Evolutionary conservation across 2,113 vertebrate genomes (phyloP), one percentile per base, ranked within the genome.

Genomic region (Eretmochelys imbricata): DNA sequence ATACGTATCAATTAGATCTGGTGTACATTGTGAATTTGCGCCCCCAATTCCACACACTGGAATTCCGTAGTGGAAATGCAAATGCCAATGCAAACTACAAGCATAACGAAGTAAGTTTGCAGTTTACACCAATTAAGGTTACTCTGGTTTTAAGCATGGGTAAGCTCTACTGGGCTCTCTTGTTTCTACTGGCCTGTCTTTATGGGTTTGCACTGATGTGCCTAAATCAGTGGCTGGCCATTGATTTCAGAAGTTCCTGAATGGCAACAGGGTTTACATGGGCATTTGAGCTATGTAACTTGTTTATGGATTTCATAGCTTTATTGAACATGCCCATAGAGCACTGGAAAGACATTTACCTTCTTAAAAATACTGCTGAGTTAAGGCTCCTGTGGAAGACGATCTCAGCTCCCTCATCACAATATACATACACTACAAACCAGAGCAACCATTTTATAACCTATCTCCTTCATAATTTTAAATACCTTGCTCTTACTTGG

Each of bases 281-380:
- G 11, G 5, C 27, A 88, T 42, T 94, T 94, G 27, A 93, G 72
- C 65, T 92, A 4, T 93, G 81, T 91, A 89, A 94, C 85, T 96
- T 83, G 29, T 86, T 84, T 92, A 86, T 94, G 82, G 91, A 89
- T 94, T 94, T 92, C 92, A 48, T 46, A 48, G 78, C 94, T 88
- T 85, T 88, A 87, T 79, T 90, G 62, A 88, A 94, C 80, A 48
- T 89, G 78, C 6, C 89, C 22, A 69, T 82, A 54, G 91, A 92
- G 65, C 1, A 22, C 87, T 94, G 85, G 92, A 51, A 11, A 42
- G 65, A 89, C 59, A 80, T 91, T 95, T 93, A 84, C 5, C 84
- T 95, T 57, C 81, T 94, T 93, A 94, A 92, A 62, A 96, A 72
- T 89, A 0, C 0, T 84, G 9, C 51, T 79, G 53, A 91, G 38